Evolutionary conservation across 2,797 vertebrate genomes (phyloP).

Genomic region (Kryptopterus vitreolus): DNA sequence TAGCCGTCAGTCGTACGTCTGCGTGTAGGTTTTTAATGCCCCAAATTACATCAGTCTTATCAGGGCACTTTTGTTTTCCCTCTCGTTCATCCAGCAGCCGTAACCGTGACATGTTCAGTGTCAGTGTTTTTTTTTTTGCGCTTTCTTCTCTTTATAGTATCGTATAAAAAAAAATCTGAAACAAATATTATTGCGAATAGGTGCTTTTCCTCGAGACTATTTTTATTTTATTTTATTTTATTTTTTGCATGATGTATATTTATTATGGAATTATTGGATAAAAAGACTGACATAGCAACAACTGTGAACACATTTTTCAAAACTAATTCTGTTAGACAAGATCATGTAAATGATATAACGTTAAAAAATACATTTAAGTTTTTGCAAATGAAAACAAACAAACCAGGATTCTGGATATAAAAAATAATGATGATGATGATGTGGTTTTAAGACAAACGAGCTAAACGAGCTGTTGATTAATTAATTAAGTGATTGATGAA

Average conservation of each 20-base stretch:
- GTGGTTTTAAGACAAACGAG: not conserved
- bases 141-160: not conserved
- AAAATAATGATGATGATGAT: conserved; percentile 8
- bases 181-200: not conserved
- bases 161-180: not conserved
- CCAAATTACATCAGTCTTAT: no score
- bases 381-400: not conserved
- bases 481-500: not conserved
- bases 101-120: conserved; percentile 7
- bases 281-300: not conserved
- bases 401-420: not conserved
- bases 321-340: not conserved
- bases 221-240: not conserved
- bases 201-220: not conserved
- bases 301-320: conserved; percentile 11
- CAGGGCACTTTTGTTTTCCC: not conserved
- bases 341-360: not conserved
- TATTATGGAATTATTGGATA: conserved; percentile 2
- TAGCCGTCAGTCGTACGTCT: not conserved
- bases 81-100: conserved; percentile 19
- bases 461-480: not conserved
- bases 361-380: not conserved
- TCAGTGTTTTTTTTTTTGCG: conserved; percentile 18
- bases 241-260: conserved; percentile 17
- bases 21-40: not conserved